Base-by-base conservation (phyloP, 2,888 invertebrate species). In the Gisinianus flammeolus region DNA sequence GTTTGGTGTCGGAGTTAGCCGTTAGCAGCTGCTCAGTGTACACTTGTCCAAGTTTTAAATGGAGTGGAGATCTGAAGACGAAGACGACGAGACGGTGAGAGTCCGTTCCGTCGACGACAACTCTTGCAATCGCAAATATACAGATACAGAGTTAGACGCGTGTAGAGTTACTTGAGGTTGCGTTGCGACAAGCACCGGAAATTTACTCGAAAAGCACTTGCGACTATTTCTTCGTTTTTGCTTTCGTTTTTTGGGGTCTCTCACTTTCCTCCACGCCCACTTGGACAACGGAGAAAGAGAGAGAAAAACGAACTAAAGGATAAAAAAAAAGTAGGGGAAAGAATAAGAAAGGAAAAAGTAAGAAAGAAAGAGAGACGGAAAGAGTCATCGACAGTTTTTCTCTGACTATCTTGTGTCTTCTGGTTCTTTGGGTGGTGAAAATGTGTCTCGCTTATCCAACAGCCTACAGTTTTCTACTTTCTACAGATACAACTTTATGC, bases 151-250 rank as follows among this genome's bases (percentile, higher is more conserved):
- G 62, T 24, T 5, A 62, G 4, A 26, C 12, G 22, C 24, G 24
- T n/a, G 33, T 69, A 44, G 4, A 24, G n/a, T 5, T 2, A 67
- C 26, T 31, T 31, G 33, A 44, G 4, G 30, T 33, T 19, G 44
- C 35, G 54, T 70, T 54, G 35, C 35, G 33, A 62, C 73, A 30
- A 73, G 62, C 28, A 35, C 66, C 64, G 74, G 67, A 74, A 74
- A 74, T 74, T 74, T 74, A 74, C 66, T 66, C 66, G 66, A 74
- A 74, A 66, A 74, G 74, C 74, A 67, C 74, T 74, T 74, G 66
- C 64, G 74, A 74, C 66, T 67, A 74, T 74, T 74, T 66, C n/a
- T n/a, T n/a, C n/a, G n/a, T n/a, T n/a, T n/a, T n/a, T n/a, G n/a
- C n/a, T n/a, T 74, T 74, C 58, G 58, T 74, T 74, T 64, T 33